Evolutionary conservation across 2,797 vertebrate genomes (phyloP).

Genomic region (Eulemur mongoz): DNA sequence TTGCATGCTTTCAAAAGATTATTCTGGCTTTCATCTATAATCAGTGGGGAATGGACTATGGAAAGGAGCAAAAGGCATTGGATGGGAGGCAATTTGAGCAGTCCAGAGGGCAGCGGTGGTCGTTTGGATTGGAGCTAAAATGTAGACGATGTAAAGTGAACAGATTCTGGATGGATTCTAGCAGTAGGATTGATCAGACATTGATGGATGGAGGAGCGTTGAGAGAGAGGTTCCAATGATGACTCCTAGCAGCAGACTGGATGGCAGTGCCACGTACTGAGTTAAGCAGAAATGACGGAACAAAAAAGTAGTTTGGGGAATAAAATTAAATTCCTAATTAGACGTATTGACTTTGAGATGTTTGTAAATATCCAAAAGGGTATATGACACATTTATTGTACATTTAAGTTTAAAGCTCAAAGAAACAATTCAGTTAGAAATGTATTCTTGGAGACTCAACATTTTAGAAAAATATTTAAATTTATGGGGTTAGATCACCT

Average conservation of each 20-base stretch:
- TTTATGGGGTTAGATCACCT: neutral
- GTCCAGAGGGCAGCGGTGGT: neutral
- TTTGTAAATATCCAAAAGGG: neutral
- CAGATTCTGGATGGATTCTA: neutral
- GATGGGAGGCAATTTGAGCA: neutral
- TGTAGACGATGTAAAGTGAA: neutral
- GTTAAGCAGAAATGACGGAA: neutral
- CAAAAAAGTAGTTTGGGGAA: neutral
- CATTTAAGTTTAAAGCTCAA: neutral
- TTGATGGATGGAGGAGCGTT: neutral
- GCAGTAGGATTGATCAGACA: neutral
- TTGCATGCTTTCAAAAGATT: neutral
- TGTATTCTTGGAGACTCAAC: neutral
- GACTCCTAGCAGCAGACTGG: neutral
- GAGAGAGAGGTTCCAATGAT: neutral
- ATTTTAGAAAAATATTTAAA: neutral
- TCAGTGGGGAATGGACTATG: neutral
- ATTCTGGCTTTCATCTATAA: neutral
- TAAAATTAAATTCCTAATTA: slow-evolving; percentile 8
- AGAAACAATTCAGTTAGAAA: neutral
- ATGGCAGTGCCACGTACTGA: neutral
- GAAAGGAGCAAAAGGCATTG: neutral
- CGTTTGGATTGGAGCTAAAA: neutral
- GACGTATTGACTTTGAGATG: neutral
- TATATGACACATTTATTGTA: neutral